These are phyloP conservation scores for Aplochiton taeniatus DNA, from an alignment of 2,797 vertebrate species.

Conservation along the genomic window DNA sequence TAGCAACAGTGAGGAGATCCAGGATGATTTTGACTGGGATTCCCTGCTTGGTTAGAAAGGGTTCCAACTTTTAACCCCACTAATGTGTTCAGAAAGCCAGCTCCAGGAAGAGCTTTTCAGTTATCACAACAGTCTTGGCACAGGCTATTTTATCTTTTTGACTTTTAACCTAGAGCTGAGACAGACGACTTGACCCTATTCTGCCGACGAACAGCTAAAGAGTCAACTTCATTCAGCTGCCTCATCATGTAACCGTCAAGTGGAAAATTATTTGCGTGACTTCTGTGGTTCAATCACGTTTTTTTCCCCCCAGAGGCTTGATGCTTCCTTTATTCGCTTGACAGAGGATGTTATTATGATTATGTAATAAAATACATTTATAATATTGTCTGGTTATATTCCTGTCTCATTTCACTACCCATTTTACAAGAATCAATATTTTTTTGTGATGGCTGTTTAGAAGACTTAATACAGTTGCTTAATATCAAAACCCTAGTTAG, in stretches of 20 bases:
- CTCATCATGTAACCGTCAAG: slow-evolving; percentile 7
- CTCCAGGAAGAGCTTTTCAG: background rate
- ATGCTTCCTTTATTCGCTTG: no score
- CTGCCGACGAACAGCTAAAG: background rate
- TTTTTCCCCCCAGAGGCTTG: no score
- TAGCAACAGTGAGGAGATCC: slow-evolving; percentile 91
- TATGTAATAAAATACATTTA: no score
- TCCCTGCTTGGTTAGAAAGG: slow-evolving; percentile 71
- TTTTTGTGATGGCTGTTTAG: no score
- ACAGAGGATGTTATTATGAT: no score
- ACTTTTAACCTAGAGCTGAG: background rate
- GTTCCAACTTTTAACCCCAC: background rate
- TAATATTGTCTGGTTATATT: no score
- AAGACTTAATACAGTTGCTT: no score
- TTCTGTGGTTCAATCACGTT: slow-evolving; percentile 5
- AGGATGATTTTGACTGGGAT: slow-evolving; percentile 98
- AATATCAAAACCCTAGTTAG: slow-evolving; percentile 13
- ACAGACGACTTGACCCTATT: no score
- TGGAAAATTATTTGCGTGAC: no score
- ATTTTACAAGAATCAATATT: no score
- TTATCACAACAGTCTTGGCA: background rate
- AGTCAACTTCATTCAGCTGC: slow-evolving; percentile 23
- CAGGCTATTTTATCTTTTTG: background rate
- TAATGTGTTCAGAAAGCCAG: background rate
- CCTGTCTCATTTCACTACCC: no score